Percentiles rank a stretch among this genome's conserved stretches.
Conservation (phyloP, 2,113 vertebrate genomes). For the human (Homo sapiens) region GRCh38 chr15:68455501-68456000, state of each 20-base stretch:
- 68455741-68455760: neutral
- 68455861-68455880: neutral
- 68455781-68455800: neutral
- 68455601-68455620: neutral
- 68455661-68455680: neutral
- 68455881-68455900: neutral
- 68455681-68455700: neutral
- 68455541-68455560: neutral
- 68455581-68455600: neutral
- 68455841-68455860: neutral
- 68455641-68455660: neutral
- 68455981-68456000: neutral
- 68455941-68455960: neutral
- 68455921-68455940: neutral
- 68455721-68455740: neutral
- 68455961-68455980: neutral
- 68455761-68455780: neutral
- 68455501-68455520: neutral
- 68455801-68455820: neutral
- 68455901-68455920: neutral
- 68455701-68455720: neutral
- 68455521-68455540: neutral
- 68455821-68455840: neutral
- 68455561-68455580: neutral
- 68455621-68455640: neutral